Conservation (phyloP, 2,888 invertebrate genomes). For the Volucella zonaria region DNA sequence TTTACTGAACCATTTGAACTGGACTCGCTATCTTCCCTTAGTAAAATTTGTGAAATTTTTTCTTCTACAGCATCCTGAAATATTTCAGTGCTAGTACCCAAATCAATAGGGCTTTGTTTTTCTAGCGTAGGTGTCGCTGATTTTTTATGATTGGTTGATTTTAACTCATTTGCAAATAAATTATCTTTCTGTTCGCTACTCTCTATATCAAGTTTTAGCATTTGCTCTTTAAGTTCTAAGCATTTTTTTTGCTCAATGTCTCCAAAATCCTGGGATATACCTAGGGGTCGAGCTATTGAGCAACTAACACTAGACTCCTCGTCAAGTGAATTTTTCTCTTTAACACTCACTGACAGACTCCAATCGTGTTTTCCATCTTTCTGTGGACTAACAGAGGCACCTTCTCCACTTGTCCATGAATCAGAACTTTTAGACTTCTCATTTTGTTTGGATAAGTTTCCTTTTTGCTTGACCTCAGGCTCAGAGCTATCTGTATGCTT, state of each 20-base stretch:
- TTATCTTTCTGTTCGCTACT: constrained; percentile 83
- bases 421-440: constrained; percentile 90
- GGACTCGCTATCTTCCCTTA: constrained; percentile 85
- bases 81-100: constrained; percentile 84
- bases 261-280: constrained; percentile 89
- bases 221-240: constrained; percentile 85
- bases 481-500: constrained; percentile 75
- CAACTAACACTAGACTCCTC: constrained; percentile 90
- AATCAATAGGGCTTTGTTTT: constrained; percentile 86
- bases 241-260: constrained; percentile 84
- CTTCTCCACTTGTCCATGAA: constrained; percentile 91
- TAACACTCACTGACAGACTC: constrained; percentile 82
- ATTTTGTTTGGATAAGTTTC: constrained; percentile 84
- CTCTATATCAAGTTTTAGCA: constrained; percentile 84
- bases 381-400: constrained; percentile 86
- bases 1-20: constrained; percentile 85
- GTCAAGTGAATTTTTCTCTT: constrained; percentile 87
- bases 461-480: constrained; percentile 84
- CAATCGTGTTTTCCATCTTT: constrained; percentile 83
- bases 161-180: constrained; percentile 79
- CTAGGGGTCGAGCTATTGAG: constrained; percentile 90
- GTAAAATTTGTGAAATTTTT: constrained; percentile 82
- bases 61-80: constrained; percentile 83
- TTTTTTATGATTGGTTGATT: constrained; percentile 83
- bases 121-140: constrained; percentile 85